These are phyloP conservation scores for Rhineura floridana DNA, from an alignment of 2,113 vertebrate species.

Conservation along the genomic window DNA sequence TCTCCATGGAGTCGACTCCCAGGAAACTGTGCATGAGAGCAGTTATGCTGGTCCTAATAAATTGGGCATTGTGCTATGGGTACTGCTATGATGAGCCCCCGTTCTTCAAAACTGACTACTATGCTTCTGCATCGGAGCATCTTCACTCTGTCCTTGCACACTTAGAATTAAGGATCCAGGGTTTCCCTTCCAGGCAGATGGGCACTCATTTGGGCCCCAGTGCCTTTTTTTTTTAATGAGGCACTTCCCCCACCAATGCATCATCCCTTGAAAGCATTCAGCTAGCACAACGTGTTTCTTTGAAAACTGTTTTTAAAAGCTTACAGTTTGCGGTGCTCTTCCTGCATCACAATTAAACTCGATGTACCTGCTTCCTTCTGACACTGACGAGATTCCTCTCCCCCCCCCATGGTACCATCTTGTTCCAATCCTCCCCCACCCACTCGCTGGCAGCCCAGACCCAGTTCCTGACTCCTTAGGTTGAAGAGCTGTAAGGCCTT, in stretches of 20 bases:
- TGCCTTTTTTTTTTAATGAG: not conserved
- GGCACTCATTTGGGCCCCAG: not conserved
- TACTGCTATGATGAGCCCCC: not conserved
- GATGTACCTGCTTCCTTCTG: not conserved
- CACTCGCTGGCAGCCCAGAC: not conserved
- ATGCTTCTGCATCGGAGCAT: not conserved
- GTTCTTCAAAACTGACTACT: not conserved
- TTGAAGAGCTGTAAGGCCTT: not conserved
- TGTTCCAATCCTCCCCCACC: not conserved
- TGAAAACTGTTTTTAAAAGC: no score
- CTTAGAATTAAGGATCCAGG: not conserved
- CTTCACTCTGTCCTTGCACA: not conserved
- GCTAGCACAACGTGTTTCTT: not conserved
- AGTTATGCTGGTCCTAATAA: no score
- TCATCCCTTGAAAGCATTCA: not conserved
- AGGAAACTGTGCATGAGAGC: no score
- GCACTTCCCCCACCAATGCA: not conserved
- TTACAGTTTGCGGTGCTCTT: not conserved
- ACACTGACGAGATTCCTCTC: not conserved
- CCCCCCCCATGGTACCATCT: not conserved
- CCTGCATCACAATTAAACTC: not conserved
- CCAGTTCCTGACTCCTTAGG: not conserved
- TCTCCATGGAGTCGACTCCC: no score
- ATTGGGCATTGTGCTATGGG: no score
- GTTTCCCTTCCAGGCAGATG: not conserved